These are phyloP conservation scores for Pristionchus mayeri DNA, from an alignment of 2,888 invertebrate genomes.

Conservation along the genomic window DNA sequence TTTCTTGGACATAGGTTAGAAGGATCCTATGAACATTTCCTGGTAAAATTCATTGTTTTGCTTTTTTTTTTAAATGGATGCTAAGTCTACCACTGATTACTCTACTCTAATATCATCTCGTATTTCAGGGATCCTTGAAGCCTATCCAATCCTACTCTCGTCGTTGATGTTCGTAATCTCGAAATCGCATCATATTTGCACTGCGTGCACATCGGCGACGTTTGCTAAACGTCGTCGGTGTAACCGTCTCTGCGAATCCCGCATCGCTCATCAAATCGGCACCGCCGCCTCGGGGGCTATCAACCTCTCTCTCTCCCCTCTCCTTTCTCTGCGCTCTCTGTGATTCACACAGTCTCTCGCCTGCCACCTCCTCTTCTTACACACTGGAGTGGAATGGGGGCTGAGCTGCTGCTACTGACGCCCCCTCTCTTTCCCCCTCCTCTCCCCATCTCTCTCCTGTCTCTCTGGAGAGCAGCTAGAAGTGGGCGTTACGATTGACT, in stretches of 20 bases:
- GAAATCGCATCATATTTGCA: not conserved
- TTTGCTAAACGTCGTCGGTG: not conserved
- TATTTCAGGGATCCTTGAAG: too few relatives aligned
- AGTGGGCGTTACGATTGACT: not conserved
- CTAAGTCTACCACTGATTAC: too few relatives aligned
- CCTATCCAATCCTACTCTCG: not conserved
- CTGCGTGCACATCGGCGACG: not conserved
- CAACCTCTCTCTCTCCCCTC: not conserved
- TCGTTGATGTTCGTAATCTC: not conserved
- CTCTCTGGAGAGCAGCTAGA: not conserved
- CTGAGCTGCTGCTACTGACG: not conserved
- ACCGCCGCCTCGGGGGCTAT: not conserved
- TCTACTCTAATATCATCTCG: too few relatives aligned
- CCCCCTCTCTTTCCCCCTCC: not conserved
- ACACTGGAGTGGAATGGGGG: not conserved
- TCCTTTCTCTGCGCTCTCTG: conserved; percentile 11
- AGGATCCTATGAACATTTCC: too few relatives aligned
- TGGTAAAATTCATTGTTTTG: too few relatives aligned
- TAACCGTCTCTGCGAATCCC: not conserved
- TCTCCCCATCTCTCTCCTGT: not conserved
- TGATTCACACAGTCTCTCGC: not conserved
- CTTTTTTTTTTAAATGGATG: too few relatives aligned
- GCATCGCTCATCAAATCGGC: conserved; percentile 20
- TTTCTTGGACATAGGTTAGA: too few relatives aligned
- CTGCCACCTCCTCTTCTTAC: not conserved